Base-by-base conservation (phyloP, 2,888 invertebrate genomes). In the Apamea monoglypha region DNA sequence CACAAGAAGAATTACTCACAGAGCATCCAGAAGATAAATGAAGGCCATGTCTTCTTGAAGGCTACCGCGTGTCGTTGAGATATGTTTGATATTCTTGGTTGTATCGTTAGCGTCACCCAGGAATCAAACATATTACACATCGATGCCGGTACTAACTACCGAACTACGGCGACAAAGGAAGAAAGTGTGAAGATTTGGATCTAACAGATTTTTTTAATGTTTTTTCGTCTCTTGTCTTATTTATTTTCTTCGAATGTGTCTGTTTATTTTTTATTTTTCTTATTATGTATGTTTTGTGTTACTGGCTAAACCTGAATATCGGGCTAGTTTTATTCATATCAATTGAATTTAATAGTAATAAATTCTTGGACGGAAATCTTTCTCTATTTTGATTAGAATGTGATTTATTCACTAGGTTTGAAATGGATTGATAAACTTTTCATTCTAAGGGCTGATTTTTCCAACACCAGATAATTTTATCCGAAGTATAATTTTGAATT, bases 71-170 rank as follows among this genome's bases (percentile, higher is more conserved):
- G 94, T 93, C 96, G 97, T 98, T 98, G 97, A 99, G 99, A 99
- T 99, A 99, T 99, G 99, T 99, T 99, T 99, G 99, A 99, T 99
- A 99, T 99, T 99, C 99, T 99, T 99, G 99, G 99, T 99, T 99
- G 99, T 99, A 84, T 97, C 97, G 61, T 95, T 91, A 93, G 94
- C 97, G 97, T 98, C 99, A 99, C 99, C 99, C 99, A 98, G 98
- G 99, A 99, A 98, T 99, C 99, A 99, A 99, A 99, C 99, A 99
- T 99, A 99, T 99, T 98, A 98, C 98, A 98, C 93, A 98, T 97
- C 97, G 98, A 97, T 97, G 97, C 91, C 88, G 94, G 93, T 87
- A 64, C 80, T 29, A 4, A 68, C 92, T 64, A 80, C 90, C 75
- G 53, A 83, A 14, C 47, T 1, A 10, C 50, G 63, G 80, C 76